A percentile compares a stretch with the other conserved stretches of the same genome.
Conservation (phyloP, 2,797 vertebrate genomes). For the Bradypodion ventrale region DNA sequence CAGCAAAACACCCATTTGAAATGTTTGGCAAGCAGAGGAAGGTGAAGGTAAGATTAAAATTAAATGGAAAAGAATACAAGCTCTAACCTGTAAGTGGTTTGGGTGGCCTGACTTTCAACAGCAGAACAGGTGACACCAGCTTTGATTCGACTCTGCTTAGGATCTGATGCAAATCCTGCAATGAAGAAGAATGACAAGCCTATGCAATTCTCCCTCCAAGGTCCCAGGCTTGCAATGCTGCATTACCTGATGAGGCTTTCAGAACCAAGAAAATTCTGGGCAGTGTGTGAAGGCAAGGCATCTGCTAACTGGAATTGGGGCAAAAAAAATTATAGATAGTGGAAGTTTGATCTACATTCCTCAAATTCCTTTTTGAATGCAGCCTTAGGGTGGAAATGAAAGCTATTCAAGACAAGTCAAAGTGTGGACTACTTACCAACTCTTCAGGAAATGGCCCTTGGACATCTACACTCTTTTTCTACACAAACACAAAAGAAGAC, state of each 20-base stretch:
- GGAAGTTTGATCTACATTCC: too few species aligned
- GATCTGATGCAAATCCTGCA: conserved; percentile 46
- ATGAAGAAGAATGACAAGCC: conserved; percentile 21
- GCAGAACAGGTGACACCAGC: conserved; percentile 69
- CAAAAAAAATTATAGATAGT: neutral
- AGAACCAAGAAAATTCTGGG: neutral
- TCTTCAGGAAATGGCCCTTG: neutral
- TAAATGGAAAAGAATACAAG: too few species aligned
- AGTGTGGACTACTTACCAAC: conserved; percentile 36
- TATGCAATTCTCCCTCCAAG: too few species aligned
- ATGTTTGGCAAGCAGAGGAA: neutral
- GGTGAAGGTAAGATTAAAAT: neutral
- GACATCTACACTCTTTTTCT: conserved; percentile 44
- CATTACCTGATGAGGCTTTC: neutral
- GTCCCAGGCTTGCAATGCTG: too few species aligned
- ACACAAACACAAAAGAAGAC: conserved; percentile 5
- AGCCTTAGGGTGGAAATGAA: neutral
- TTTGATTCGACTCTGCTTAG: conserved; percentile 62
- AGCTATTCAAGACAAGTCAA: neutral
- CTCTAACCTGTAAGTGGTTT: conserved; percentile 76
- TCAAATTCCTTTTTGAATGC: neutral
- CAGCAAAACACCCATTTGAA: neutral
- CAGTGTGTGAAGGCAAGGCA: neutral
- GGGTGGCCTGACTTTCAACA: conserved; percentile 80
- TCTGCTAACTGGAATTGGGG: neutral